Evolutionary conservation across 1,140 invertebrate species (phyloP).

Genomic region (Globodera ellingtonae): DNA sequence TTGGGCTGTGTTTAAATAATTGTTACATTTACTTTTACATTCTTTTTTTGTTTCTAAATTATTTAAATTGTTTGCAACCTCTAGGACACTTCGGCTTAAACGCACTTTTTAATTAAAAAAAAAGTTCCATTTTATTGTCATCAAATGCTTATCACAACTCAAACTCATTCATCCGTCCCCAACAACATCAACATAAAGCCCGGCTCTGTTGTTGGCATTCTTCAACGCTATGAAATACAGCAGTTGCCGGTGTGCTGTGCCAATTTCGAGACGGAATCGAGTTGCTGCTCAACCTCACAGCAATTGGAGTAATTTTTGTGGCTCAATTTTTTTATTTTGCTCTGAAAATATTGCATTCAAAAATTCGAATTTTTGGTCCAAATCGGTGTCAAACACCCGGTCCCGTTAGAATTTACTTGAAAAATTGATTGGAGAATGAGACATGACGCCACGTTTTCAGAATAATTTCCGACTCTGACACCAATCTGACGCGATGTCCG

Average conservation of each 20-base stretch:
- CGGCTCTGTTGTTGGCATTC: slow-evolving; percentile 11
- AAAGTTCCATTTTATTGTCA: too few species aligned
- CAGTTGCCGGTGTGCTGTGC: not conserved
- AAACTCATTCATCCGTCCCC: not conserved
- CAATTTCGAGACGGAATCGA: slow-evolving; percentile 8
- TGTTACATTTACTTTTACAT: too few species aligned
- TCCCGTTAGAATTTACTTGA: too few species aligned
- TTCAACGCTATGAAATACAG: slow-evolving; percentile 20
- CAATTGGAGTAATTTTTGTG: slow-evolving; percentile 13
- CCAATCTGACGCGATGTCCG: slow-evolving; percentile 11
- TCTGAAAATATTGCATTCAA: too few species aligned
- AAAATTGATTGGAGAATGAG: not conserved
- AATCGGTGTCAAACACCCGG: not conserved
- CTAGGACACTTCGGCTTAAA: too few species aligned
- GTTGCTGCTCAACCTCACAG: slow-evolving; percentile 19
- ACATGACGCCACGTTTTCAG: not conserved
- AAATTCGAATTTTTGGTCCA: not conserved
- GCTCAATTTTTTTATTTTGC: slow-evolving; percentile 1
- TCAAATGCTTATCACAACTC: not conserved
- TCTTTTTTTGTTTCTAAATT: too few species aligned
- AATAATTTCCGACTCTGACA: slow-evolving; percentile 3
- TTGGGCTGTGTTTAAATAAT: too few species aligned
- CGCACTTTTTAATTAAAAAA: too few species aligned
- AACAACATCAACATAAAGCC: not conserved
- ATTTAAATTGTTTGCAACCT: too few species aligned